A percentile compares a stretch with the other conserved stretches of the same genome.
Evolutionary conservation across 2,113 vertebrate species (phyloP).

Genomic region (Carassius carassius): DNA sequence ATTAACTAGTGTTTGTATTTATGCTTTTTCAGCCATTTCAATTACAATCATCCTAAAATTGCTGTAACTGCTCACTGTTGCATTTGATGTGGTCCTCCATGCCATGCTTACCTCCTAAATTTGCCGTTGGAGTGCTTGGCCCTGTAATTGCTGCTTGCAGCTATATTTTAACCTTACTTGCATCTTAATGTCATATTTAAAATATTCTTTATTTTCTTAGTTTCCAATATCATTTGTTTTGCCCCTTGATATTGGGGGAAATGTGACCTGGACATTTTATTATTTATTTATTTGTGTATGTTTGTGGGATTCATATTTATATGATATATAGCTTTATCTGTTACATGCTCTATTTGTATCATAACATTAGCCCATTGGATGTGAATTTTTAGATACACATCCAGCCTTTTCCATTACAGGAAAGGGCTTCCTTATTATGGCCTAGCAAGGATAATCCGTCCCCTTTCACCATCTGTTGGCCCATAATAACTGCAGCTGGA

Average conservation of each 20-base stretch:
- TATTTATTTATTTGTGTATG: not conserved
- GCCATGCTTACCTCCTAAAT: too few species aligned
- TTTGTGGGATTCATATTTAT: not conserved
- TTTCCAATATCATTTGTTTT: not conserved
- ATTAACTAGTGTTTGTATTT: too few species aligned
- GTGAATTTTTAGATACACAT: conserved; percentile 2
- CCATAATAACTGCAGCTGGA: conserved; percentile 46
- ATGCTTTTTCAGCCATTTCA: too few species aligned
- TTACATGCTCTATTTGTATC: not conserved
- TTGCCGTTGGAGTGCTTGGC: too few species aligned
- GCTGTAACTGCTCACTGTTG: too few species aligned
- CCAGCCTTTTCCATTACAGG: not conserved
- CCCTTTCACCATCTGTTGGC: conserved; percentile 54
- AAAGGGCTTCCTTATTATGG: conserved; percentile 22
- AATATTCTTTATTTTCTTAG: too few species aligned
- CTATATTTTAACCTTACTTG: not conserved
- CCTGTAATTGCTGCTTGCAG: too few species aligned
- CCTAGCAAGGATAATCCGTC: conserved; percentile 48
- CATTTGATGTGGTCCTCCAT: too few species aligned
- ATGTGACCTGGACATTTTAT: not conserved
- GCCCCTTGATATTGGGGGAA: not conserved
- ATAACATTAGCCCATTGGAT: not conserved
- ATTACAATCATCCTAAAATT: too few species aligned
- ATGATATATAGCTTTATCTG: not conserved
- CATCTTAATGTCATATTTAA: too few species aligned